phyloP scores from a whole-genome alignment of 2,113 vertebrate genomes.

The Toxotes chatareus region DNA sequence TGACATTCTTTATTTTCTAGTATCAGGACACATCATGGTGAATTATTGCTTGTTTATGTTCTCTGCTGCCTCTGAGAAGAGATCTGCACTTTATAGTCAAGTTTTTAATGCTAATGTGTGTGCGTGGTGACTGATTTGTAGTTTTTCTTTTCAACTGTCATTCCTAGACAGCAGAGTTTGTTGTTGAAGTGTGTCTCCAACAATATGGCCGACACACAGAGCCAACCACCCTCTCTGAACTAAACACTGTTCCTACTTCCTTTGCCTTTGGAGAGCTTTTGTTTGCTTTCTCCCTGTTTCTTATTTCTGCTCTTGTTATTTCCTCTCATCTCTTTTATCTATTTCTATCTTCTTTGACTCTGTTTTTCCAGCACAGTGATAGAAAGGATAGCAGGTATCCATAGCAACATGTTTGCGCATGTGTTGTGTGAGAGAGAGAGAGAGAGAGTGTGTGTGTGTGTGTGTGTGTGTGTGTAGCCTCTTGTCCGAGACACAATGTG shows the following conservation, averaged over 20 bases:
- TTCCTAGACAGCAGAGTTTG: constrained; percentile 61
- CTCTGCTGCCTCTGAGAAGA: background rate
- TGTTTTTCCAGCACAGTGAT: constrained; percentile 59
- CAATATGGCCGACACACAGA: constrained; percentile 51
- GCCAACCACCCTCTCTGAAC: constrained; percentile 52
- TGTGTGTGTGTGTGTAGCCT: constrained; percentile 64
- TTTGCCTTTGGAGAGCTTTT: constrained; percentile 64
- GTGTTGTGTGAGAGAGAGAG: constrained; percentile 13
- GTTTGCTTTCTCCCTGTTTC: constrained; percentile 62
- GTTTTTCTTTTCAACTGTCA: constrained; percentile 41
- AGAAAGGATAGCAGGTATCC: constrained; percentile 79
- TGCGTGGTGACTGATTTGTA: constrained; percentile 30
- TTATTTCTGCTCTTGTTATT: constrained; percentile 62
- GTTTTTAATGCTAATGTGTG: constrained; percentile 26
- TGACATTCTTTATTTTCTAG: background rate
- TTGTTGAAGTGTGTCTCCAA: constrained; percentile 55
- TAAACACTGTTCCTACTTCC: constrained; percentile 51
- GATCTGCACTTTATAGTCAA: constrained; percentile 4
- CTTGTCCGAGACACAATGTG: constrained; percentile 84
- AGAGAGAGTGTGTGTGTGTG: constrained; percentile 18
- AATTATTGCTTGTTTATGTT: background rate
- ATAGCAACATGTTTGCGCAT: constrained; percentile 82
- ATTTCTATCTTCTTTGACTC: constrained; percentile 68
- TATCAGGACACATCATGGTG: background rate
- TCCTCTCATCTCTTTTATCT: constrained; percentile 72